These are phyloP conservation scores for Neomonachus schauinslandi DNA, from an alignment of 2,113 vertebrate species.

Conservation along the genomic window DNA sequence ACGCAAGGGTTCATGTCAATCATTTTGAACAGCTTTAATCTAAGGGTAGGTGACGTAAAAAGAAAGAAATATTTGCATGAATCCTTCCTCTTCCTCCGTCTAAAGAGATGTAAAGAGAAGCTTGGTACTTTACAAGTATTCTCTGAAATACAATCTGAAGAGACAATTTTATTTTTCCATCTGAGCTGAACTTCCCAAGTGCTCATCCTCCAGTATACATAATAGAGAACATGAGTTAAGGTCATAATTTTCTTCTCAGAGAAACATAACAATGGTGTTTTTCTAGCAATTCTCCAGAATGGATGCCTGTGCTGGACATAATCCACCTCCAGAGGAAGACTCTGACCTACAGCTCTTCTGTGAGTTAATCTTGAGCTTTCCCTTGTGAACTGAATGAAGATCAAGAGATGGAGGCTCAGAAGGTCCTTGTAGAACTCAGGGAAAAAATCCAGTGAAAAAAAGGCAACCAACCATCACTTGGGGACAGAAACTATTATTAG, in stretches of 20 bases:
- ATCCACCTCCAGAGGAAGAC: not conserved
- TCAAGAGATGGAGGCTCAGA: not conserved
- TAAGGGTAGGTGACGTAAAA: not conserved
- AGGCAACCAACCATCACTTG: not conserved
- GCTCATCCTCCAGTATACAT: not conserved
- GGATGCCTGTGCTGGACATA: not conserved
- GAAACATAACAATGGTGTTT: not conserved
- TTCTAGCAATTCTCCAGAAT: not conserved
- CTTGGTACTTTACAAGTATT: not conserved
- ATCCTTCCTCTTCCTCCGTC: not conserved
- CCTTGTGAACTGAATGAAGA: not conserved
- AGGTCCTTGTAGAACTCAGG: not conserved
- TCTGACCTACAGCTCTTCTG: not conserved
- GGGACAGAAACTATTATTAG: not conserved
- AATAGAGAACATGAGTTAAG: not conserved
- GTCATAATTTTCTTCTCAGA: not conserved
- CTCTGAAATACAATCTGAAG: not conserved
- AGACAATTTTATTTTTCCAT: not conserved
- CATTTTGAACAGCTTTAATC: not conserved
- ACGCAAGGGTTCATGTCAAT: not conserved
- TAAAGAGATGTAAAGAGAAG: not conserved
- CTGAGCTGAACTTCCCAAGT: not conserved
- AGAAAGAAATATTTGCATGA: not conserved
- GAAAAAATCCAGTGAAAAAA: conserved; percentile 3
- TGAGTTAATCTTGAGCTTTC: not conserved